Evolutionary conservation across 2,797 vertebrate genomes (phyloP), one percentile per base, ranked within the genome.

Genomic region (Tragopan temminckii): DNA sequence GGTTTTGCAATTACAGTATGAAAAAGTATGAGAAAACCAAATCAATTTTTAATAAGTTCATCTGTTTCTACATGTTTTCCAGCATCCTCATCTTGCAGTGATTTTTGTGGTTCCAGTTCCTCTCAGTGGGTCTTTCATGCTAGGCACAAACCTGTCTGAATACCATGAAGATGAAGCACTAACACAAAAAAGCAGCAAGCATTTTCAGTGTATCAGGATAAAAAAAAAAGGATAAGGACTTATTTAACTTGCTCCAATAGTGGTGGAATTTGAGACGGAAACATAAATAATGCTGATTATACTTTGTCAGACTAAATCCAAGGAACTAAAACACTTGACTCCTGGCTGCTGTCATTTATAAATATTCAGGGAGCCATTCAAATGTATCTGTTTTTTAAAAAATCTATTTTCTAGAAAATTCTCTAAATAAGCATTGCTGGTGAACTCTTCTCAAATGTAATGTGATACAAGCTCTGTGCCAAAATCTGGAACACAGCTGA

Each of bases 381-480:
- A 89, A 82, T 21, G 62, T 27, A 83, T 29, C 23, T 40, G 21
- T 88, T 86, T 80, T 8, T n/a, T 53, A 86, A 64, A 48, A 2
- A 3, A 21, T 13, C 16, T 33, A 15, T 66, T 59, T 61, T 88
- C 83, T 89, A 74, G 61, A 92, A 94, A 90, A 79, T 94, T 75
- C 92, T 72, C 69, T 85, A 74, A 81, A 84, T 62, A 90, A 84
- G 45, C 38, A 85, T 42, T 42, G 59, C 48, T 67, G 61, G 36
- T 86, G 86, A 93, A 89, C 46, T 61, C 40, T 85, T 93, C 69
- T 82, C 38, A 85, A 89, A 55, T 31, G 40, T 70, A 91, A 95
- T 9, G n/a, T 35, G 58, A 80, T 58, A 71, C 31, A 75, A 81
- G 55, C 67, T 52, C 67, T 20, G 31, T 86, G 83, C 55, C 72